Conservation (phyloP, 2,888 invertebrate genomes). For the Phyto melanocephala region DNA sequence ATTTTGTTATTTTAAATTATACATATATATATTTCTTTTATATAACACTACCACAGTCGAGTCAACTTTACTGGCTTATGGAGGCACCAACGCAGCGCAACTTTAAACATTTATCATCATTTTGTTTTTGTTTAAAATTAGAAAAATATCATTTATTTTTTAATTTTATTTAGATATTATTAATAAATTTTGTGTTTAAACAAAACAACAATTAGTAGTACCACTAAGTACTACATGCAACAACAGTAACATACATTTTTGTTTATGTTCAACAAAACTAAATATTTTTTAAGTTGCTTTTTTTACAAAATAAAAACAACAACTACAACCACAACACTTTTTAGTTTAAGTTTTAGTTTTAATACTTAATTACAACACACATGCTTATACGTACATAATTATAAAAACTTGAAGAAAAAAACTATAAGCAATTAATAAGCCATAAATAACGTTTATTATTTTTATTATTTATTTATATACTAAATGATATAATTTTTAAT, state of each 20-base stretch:
- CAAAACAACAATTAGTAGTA: slow-evolving; percentile 12
- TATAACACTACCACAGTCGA: slow-evolving; percentile 45
- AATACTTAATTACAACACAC: not conserved
- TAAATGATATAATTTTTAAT: slow-evolving; percentile 12
- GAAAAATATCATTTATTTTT: slow-evolving; percentile 40
- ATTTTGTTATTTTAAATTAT: not conserved
- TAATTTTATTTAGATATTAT: slow-evolving; percentile 42
- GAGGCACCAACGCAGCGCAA: slow-evolving; percentile 61
- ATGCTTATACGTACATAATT: slow-evolving; percentile 36
- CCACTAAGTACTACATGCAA: not conserved
- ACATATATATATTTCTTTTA: not conserved
- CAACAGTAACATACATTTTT: not conserved
- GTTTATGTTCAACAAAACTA: not conserved
- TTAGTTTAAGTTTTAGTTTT: slow-evolving; percentile 45
- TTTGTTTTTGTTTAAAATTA: slow-evolving; percentile 30
- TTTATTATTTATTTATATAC: not conserved
- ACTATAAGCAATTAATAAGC: slow-evolving; percentile 34
- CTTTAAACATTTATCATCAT: slow-evolving; percentile 51
- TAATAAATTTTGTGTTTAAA: slow-evolving; percentile 33
- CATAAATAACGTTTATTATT: slow-evolving; percentile 32
- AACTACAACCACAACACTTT: slow-evolving; percentile 7
- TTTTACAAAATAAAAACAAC: slow-evolving; percentile 27
- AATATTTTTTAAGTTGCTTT: slow-evolving; percentile 2
- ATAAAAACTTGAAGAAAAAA: slow-evolving; percentile 47
- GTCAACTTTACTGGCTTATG: slow-evolving; percentile 60